phyloP scores from a whole-genome alignment of 2,113 vertebrate genomes.

The Rhynchopsitta pachyrhyncha region DNA sequence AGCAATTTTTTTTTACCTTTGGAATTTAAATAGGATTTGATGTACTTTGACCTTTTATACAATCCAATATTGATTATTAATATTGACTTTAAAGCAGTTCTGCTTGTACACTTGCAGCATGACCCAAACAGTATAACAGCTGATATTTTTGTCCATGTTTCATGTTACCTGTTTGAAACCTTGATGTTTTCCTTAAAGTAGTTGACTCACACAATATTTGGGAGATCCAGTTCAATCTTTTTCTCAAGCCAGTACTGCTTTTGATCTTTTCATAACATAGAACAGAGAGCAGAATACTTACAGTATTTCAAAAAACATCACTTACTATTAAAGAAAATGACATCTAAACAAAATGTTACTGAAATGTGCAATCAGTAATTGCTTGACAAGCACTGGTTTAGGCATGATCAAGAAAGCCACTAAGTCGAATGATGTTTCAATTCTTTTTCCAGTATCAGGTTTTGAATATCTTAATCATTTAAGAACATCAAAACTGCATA shows the following conservation, averaged over 20 bases:
- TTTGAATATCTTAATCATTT: not conserved
- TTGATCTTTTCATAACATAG: not conserved
- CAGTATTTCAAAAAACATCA: not conserved
- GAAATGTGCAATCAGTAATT: not conserved
- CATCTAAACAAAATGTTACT: not conserved
- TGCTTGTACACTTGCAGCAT: not conserved
- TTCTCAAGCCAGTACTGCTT: not conserved
- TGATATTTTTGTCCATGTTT: not conserved
- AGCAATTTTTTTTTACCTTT: not conserved
- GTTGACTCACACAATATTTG: not conserved
- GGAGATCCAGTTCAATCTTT: not conserved
- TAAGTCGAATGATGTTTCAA: not conserved
- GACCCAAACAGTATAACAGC: not conserved
- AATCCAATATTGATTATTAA: not conserved
- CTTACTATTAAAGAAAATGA: not conserved
- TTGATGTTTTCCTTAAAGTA: not conserved
- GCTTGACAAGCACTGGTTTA: not conserved
- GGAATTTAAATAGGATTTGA: not conserved
- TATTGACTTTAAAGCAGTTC: conserved; percentile 27
- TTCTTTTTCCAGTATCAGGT: not conserved
- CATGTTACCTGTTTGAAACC: not conserved
- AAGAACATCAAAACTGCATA: not conserved
- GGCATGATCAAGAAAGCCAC: not conserved
- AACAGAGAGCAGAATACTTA: not conserved
- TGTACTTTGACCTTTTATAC: not conserved